Evolutionary conservation across 2,888 invertebrate species (phyloP), one percentile per base, ranked within the genome.

Genomic region (Platycheirus albimanus): DNA sequence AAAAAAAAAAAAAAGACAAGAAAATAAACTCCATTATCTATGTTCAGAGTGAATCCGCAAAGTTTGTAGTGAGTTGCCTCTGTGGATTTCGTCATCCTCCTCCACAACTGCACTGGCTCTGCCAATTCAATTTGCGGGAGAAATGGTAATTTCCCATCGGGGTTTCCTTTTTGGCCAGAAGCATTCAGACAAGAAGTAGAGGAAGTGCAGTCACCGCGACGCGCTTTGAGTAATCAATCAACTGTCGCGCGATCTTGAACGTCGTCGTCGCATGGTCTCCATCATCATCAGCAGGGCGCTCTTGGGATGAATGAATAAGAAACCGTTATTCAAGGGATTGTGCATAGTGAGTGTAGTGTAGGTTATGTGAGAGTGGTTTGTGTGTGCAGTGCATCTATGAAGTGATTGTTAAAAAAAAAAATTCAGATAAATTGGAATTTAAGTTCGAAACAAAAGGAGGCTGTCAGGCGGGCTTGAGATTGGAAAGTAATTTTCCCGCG

Each of bases 161-260:
- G 72, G 58, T 67, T 69, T 69, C 49, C 45, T 45, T 61, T 61
- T 43, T 64, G 51, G 52, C 66, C 67, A 71, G 38, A 33, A 75
- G 45, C 63, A 54, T 11, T 41, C 66, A 69, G 61, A 76, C 61
- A 54, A 45, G 38, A 54, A 45, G 38, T 20, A 15, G 67, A 63
- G 56, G 72, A 77, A 67, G 78, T 78, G 67, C 78, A 83, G 63
- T 63, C 72, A 72, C 72, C 78, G 78, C 78, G 83, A 49, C 83
- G 77, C 69, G 69, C 69, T 78, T 78, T 78, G 72, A 78, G 83
- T 83, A 69, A 83, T 83, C 83, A 83, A 83, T 83, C 83, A 83
- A 83, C 63, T 83, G 83, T 78, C 83, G 58, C 58, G 41, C 58
- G 64, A 69, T 45, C 67, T 61, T 45, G 61, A 45, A 38, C 36